These are phyloP conservation scores for Origma solitaria DNA, from an alignment of 2,113 vertebrate genomes.

Conservation along the genomic window DNA sequence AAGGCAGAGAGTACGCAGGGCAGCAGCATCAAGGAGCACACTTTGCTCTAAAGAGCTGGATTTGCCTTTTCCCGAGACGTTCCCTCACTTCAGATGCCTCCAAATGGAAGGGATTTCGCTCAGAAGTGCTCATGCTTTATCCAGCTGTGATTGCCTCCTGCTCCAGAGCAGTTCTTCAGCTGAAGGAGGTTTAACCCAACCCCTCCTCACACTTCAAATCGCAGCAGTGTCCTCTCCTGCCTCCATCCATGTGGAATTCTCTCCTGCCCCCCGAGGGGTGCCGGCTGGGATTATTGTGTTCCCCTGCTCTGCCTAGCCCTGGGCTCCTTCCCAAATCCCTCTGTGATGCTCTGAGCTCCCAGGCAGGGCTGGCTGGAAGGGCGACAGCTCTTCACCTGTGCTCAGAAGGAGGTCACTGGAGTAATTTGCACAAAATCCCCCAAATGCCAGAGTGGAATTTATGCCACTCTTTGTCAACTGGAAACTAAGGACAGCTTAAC, in stretches of 20 bases:
- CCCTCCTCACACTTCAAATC: not conserved
- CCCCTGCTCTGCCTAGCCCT: not conserved
- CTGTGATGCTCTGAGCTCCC: not conserved
- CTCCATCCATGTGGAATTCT: not conserved
- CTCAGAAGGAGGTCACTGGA: not conserved
- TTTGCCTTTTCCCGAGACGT: constrained; percentile 6
- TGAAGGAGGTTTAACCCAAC: not conserved
- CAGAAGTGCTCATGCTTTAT: not conserved
- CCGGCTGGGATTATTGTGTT: not conserved
- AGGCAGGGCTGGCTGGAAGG: not conserved
- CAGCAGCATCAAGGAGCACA: not conserved
- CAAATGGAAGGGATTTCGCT: constrained; percentile 11
- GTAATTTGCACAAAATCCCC: not conserved
- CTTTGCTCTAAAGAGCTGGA: not conserved
- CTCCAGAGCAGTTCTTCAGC: constrained; percentile 5
- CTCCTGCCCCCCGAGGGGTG: not conserved
- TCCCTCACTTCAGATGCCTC: constrained; percentile 15
- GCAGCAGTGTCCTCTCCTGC: not conserved
- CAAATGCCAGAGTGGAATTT: not conserved
- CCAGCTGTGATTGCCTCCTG: constrained; percentile 24
- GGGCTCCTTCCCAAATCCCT: not conserved
- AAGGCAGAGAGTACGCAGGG: not conserved
- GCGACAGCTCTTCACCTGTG: not conserved
- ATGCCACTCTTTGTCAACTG: not conserved
- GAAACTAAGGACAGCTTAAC: not conserved